These are phyloP conservation scores for Sarcophaga bullata DNA, from an alignment of 1,140 invertebrate species.

Conservation along the genomic window DNA sequence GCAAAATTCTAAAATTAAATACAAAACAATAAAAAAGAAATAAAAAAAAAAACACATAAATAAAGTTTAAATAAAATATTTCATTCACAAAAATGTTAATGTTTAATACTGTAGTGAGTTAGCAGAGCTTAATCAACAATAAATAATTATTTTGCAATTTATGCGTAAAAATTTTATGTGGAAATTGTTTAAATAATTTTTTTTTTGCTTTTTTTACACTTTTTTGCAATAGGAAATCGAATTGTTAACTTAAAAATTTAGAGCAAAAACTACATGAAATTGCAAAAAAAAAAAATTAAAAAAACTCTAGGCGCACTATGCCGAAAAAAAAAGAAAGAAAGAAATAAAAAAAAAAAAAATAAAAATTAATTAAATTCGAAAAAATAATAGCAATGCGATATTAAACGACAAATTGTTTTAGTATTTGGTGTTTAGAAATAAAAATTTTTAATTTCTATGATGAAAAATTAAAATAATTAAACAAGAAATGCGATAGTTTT, in stretches of 20 bases:
- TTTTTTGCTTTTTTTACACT: not conserved
- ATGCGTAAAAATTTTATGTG: not conserved
- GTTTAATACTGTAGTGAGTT: not conserved
- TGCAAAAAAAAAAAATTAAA: constrained; percentile 3
- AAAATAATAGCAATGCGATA: too few relatives aligned
- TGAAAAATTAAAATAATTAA: too few relatives aligned
- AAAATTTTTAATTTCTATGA: too few relatives aligned
- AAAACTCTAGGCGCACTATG: constrained; percentile 13
- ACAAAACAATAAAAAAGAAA: too few relatives aligned
- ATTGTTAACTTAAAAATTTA: not conserved
- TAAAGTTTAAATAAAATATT: not conserved
- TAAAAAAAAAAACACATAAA: not conserved
- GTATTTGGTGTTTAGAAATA: too few relatives aligned
- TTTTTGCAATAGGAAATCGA: not conserved
- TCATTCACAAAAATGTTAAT: not conserved
- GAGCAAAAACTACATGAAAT: not conserved
- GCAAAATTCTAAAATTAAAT: too few relatives aligned
- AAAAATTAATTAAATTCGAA: not conserved
- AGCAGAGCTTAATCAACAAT: not conserved
- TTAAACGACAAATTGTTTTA: too few relatives aligned
- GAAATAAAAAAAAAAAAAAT: not conserved
- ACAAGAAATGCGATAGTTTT: too few relatives aligned
- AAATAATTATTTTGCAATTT: not conserved
- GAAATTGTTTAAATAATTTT: not conserved
- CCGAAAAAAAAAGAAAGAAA: not conserved